Evolutionary conservation across 2,888 invertebrate species (phyloP).

Genomic region (Lepetodrilus schrolli): DNA sequence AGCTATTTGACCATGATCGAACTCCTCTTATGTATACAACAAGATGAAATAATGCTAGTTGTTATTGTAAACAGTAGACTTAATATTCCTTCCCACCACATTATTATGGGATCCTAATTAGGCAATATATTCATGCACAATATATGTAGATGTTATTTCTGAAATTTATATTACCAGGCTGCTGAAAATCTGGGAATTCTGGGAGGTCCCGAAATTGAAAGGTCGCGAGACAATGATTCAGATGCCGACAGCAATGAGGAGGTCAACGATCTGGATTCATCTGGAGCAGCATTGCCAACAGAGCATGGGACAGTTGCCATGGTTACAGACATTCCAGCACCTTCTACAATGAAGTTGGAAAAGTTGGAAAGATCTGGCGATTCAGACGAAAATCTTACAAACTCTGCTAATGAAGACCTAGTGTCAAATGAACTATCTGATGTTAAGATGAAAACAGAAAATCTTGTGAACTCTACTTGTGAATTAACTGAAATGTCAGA

Average conservation of each 20-base stretch:
- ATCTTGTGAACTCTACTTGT: not conserved
- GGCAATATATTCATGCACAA: too few relatives aligned
- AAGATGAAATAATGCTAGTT: too few relatives aligned
- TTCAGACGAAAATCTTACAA: not conserved
- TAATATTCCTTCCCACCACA: too few relatives aligned
- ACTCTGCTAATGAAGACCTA: not conserved
- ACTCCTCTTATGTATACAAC: too few relatives aligned
- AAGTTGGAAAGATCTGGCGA: not conserved
- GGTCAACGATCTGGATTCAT: too few relatives aligned
- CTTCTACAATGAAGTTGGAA: not conserved
- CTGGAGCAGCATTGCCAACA: constrained; percentile 71
- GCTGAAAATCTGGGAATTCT: constrained; percentile 61
- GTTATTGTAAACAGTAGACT: not conserved
- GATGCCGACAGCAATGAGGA: constrained; percentile 37
- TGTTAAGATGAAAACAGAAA: too few relatives aligned
- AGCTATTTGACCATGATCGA: too few relatives aligned
- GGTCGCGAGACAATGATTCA: constrained; percentile 41
- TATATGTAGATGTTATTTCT: not conserved
- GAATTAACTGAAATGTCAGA: not conserved
- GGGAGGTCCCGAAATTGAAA: constrained; percentile 50
- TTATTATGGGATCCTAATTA: too few relatives aligned
- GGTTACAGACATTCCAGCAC: not conserved
- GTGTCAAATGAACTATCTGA: not conserved
- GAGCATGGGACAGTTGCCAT: constrained; percentile 76
- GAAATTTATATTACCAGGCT: constrained; percentile 48